Evolutionary conservation across 2,888 invertebrate genomes (phyloP).

Genomic region (Prosapia bicincta): DNA sequence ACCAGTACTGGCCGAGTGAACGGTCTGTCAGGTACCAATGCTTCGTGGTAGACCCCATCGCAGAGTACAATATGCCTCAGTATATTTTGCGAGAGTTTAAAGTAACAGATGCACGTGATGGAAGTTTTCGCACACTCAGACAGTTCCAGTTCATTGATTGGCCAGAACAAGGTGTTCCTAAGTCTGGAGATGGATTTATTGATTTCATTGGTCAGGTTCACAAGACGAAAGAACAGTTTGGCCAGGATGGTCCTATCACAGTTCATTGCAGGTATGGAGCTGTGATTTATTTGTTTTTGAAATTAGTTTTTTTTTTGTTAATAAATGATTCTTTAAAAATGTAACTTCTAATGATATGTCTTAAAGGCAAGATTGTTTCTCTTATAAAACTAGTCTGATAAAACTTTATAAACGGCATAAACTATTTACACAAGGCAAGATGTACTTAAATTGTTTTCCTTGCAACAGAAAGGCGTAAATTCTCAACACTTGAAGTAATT

Average conservation of each 20-base stretch:
- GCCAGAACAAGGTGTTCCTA: slow-evolving; percentile 96
- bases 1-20: slow-evolving; percentile 99
- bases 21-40: slow-evolving; percentile 95
- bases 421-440: too few relatives aligned
- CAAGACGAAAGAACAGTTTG: slow-evolving; percentile 99
- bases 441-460: too few relatives aligned
- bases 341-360: too few relatives aligned
- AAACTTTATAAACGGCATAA: too few relatives aligned
- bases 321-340: too few relatives aligned
- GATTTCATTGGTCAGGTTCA: slow-evolving; percentile 99
- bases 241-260: slow-evolving; percentile 98
- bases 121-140: slow-evolving; percentile 90
- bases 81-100: slow-evolving; percentile 99
- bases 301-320: neutral
- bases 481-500: too few relatives aligned
- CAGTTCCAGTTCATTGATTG: slow-evolving; percentile 97
- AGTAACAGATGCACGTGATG: slow-evolving; percentile 96
- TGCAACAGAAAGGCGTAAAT: too few relatives aligned
- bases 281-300: neutral
- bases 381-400: too few relatives aligned
- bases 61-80: slow-evolving; percentile 99
- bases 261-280: slow-evolving; percentile 90
- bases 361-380: too few relatives aligned
- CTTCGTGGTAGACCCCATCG: slow-evolving; percentile 98
- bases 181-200: slow-evolving; percentile 97